Evolutionary conservation across 2,888 invertebrate species (phyloP).

Genomic region (Zaprionus lineosus): DNA sequence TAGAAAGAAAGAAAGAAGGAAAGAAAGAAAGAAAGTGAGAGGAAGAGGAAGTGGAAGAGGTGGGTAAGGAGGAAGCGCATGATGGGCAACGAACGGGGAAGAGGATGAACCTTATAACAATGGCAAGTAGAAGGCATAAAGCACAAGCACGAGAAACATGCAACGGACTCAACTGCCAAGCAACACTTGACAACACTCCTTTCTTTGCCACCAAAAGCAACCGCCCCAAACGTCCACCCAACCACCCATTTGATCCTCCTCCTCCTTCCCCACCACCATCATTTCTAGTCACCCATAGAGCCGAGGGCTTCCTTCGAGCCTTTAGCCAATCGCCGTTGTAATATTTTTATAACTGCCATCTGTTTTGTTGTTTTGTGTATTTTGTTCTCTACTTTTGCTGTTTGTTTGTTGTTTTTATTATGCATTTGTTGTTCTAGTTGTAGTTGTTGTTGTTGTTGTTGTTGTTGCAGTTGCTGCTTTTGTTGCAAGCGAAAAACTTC

Average conservation of each 20-base stretch:
- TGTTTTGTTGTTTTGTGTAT: no score
- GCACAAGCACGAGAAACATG: slow-evolving; percentile 4
- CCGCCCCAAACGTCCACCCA: background rate
- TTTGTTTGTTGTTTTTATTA: no score
- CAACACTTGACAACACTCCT: slow-evolving; percentile 35
- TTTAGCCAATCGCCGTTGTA: slow-evolving; percentile 19
- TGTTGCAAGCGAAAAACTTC: slow-evolving; percentile 49
- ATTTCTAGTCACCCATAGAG: no score
- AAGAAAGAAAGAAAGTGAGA: background rate
- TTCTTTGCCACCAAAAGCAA: background rate
- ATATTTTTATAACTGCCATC: slow-evolving; percentile 65
- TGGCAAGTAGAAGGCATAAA: slow-evolving; percentile 4
- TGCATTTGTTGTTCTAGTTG: no score
- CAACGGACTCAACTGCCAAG: background rate
- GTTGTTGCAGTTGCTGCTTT: slow-evolving; percentile 19
- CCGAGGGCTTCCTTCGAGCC: slow-evolving; percentile 7
- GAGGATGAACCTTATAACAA: slow-evolving; percentile 33
- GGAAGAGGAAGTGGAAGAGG: background rate
- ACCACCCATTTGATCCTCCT: no score
- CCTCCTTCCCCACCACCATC: no score
- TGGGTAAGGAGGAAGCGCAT: background rate
- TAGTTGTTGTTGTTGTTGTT: no score
- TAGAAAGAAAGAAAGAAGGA: background rate
- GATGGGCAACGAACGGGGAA: no score
- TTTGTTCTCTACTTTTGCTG: no score